Conservation (phyloP, 1,140 invertebrate genomes). For the Phenacoccus solenopsis region DNA sequence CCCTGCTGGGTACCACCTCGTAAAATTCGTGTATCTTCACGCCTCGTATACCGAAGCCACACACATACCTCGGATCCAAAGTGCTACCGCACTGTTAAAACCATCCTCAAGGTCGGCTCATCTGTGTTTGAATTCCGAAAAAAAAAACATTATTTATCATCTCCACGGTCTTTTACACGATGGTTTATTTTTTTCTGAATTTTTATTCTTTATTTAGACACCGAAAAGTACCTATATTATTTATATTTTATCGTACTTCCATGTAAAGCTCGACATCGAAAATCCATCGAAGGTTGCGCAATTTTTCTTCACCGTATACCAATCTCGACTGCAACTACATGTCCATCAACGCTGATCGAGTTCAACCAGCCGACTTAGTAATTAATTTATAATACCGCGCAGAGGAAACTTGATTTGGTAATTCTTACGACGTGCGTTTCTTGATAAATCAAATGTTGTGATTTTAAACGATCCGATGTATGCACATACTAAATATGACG, state of each 20-base stretch:
- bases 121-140: not conserved
- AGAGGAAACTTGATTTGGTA: not conserved
- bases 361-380: too few species aligned
- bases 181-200: too few species aligned
- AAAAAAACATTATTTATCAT: too few species aligned
- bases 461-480: not conserved
- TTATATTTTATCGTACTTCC: too few species aligned
- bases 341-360: too few species aligned
- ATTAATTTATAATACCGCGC: not conserved
- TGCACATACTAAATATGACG: not conserved
- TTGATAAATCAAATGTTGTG: not conserved
- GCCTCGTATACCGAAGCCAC: constrained; percentile 6
- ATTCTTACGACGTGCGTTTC: not conserved
- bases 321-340: too few species aligned
- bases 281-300: too few species aligned
- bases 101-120: constrained; percentile 5
- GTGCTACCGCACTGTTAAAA: constrained; percentile 8
- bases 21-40: constrained; percentile 16
- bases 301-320: too few species aligned
- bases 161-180: too few species aligned
- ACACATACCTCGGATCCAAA: not conserved
- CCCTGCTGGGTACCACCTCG: constrained; percentile 13
- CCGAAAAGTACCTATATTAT: too few species aligned
- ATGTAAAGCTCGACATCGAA: too few species aligned
- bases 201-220: too few species aligned